phyloP scores from a whole-genome alignment of 2,113 vertebrate genomes.

The Brachirus orientalis region DNA sequence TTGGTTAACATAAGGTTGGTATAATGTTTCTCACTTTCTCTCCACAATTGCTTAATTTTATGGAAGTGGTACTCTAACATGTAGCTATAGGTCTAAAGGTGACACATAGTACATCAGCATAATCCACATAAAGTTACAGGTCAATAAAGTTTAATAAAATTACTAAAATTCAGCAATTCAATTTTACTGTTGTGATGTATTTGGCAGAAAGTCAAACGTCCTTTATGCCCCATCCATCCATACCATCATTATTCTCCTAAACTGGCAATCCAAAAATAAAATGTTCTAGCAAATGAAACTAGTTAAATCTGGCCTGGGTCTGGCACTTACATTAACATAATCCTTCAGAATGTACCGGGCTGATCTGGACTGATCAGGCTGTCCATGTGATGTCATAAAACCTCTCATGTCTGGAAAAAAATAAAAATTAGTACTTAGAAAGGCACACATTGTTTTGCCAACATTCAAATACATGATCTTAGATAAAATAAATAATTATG shows the following conservation, averaged over 20 bases:
- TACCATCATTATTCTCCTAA: background rate
- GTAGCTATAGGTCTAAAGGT: too few species aligned
- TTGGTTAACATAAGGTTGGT: background rate
- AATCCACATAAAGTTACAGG: too few species aligned
- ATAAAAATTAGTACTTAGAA: background rate
- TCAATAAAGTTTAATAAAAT: too few species aligned
- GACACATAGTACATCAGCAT: too few species aligned
- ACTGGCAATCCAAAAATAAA: background rate
- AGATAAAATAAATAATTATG: too few species aligned
- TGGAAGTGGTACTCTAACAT: too few species aligned
- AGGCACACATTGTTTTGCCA: background rate
- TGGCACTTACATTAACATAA: constrained; percentile 87
- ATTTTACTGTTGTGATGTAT: background rate
- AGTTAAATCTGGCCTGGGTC: too few species aligned
- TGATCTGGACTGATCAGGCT: constrained; percentile 94
- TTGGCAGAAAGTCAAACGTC: too few species aligned
- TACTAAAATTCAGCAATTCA: too few species aligned
- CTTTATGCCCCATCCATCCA: too few species aligned
- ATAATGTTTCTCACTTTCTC: too few species aligned
- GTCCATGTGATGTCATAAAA: constrained; percentile 95
- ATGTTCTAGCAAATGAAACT: background rate
- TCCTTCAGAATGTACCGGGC: constrained; percentile 96
- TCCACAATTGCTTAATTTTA: too few species aligned
- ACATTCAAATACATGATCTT: background rate
- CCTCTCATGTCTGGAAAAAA: constrained; percentile 90